Base-by-base conservation (phyloP, 1,140 invertebrate genomes). In the Arion vulgaris region DNA sequence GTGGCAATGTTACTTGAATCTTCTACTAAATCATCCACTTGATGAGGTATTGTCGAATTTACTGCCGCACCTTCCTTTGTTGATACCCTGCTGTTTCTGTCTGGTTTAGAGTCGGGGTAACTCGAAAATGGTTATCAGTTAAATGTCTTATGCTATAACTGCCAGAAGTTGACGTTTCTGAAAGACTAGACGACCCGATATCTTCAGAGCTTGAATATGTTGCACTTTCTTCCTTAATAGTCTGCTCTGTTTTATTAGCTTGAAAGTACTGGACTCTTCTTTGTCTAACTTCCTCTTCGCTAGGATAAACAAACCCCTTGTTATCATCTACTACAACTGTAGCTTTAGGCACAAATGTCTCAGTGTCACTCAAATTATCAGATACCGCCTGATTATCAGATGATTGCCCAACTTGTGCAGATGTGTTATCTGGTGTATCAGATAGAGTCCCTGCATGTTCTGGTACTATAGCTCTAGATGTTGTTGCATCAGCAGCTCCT, bases 241-340 rank as follows among this genome's bases (percentile, higher is more conserved):
- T 38, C 28, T 51, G n/a, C 11, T 17, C n/a, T 66, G n/a, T 1
- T 19, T 32, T 66, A 23, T 39, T 51, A 39, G 51, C 66, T 26
- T 80, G 0, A 38, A 84, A 84, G 45, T 80, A 84, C n/a, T 79
- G 51, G n/a, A 84, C 83, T 49, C 83, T 66, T 38, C 83, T 80
- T 45, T 45, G 62, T 32, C 78, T 73, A 17, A 81, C 36, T 32
- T 83, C 77, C 11, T 85, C 81, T 34, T 83, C 82, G 17, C 28
- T 79, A 9, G 49, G 62, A 72, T 71, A 38, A 23, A 26, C 69
- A 28, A 13, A 17, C 11, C 28, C 74, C 38, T 49, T 49, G 36
- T 36, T 62, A 19, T 82, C 81, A 74, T 71, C 81, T 26, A 66
- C 79, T 15, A 62, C 45, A 57, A 32, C 68, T 36, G 80, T 28